These are phyloP conservation scores for Octodon degus DNA, from an alignment of 2,113 vertebrate species.

Conservation along the genomic window DNA sequence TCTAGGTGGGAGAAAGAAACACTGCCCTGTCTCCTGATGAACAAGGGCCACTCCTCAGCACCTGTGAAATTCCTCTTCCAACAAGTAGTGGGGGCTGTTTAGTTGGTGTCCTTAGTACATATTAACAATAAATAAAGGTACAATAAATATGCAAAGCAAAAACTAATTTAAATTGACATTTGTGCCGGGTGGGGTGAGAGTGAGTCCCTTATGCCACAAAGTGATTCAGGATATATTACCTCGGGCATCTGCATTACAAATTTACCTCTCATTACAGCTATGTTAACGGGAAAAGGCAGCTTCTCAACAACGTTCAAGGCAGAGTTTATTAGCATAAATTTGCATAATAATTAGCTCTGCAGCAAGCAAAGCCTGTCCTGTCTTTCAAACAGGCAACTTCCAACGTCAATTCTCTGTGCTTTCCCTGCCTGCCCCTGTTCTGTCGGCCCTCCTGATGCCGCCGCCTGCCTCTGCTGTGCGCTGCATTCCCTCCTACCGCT, in stretches of 20 bases:
- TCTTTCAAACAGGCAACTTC: slow-evolving; percentile 88
- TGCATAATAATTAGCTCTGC: slow-evolving; percentile 91
- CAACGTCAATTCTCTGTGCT: slow-evolving; percentile 86
- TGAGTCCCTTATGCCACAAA: slow-evolving; percentile 85
- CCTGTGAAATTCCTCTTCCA: slow-evolving; percentile 64
- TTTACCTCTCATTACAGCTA: slow-evolving; percentile 91
- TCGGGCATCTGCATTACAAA: slow-evolving; percentile 90
- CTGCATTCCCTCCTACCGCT: neutral
- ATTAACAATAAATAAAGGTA: slow-evolving; percentile 87
- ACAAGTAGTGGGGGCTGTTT: slow-evolving; percentile 68
- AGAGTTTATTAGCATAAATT: slow-evolving; percentile 91
- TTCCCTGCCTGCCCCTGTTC: slow-evolving; percentile 64
- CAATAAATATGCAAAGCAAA: slow-evolving; percentile 87
- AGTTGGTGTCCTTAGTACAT: slow-evolving; percentile 79
- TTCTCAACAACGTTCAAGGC: slow-evolving; percentile 88
- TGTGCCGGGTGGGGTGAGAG: slow-evolving; percentile 76
- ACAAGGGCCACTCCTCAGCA: neutral
- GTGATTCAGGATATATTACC: slow-evolving; percentile 90
- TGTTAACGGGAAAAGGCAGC: slow-evolving; percentile 88
- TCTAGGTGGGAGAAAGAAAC: neutral
- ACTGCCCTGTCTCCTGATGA: neutral
- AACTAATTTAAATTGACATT: slow-evolving; percentile 88
- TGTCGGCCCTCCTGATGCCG: slow-evolving; percentile 25
- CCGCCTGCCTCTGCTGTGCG: neutral
- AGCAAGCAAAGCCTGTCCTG: slow-evolving; percentile 84